A percentile compares a stretch with the other conserved stretches of the same genome.
phyloP scores from a whole-genome alignment of 2,797 vertebrate species.

The Gobio occitaniae region DNA sequence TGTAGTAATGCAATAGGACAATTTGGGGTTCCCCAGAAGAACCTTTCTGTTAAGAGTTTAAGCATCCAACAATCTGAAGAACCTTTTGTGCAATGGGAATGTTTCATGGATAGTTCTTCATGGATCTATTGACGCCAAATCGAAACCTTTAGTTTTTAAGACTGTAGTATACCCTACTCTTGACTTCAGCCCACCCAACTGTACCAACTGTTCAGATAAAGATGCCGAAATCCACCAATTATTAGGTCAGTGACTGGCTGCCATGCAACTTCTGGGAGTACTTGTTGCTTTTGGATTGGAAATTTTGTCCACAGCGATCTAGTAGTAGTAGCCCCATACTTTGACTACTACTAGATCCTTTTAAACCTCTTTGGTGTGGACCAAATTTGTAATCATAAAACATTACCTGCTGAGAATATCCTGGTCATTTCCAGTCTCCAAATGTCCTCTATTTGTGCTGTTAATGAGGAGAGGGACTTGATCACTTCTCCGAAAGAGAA shows the following conservation, averaged over 20 bases:
- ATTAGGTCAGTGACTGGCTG: neutral
- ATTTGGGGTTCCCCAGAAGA: neutral
- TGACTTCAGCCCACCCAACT: neutral
- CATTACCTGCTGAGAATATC: conserved; percentile 36
- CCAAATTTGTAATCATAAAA: neutral
- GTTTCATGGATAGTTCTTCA: neutral
- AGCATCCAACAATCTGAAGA: too few species aligned
- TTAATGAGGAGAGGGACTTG: conserved; percentile 41
- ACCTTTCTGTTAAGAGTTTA: neutral
- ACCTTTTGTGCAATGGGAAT: neutral
- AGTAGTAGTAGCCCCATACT: neutral
- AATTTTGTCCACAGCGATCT: neutral
- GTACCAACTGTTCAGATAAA: neutral
- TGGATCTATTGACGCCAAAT: neutral
- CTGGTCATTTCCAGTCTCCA: conserved; percentile 35
- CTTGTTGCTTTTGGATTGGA: neutral
- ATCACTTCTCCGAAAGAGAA: conserved; percentile 55
- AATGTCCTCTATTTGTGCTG: conserved; percentile 15
- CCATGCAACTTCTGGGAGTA: neutral
- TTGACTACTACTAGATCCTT: neutral
- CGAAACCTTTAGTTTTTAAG: neutral
- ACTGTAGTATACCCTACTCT: neutral
- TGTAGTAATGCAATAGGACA: neutral
- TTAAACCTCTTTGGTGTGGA: neutral
- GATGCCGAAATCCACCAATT: neutral